phyloP scores from a whole-genome alignment of 2,888 invertebrate genomes.

The Drosophila cracens region DNA sequence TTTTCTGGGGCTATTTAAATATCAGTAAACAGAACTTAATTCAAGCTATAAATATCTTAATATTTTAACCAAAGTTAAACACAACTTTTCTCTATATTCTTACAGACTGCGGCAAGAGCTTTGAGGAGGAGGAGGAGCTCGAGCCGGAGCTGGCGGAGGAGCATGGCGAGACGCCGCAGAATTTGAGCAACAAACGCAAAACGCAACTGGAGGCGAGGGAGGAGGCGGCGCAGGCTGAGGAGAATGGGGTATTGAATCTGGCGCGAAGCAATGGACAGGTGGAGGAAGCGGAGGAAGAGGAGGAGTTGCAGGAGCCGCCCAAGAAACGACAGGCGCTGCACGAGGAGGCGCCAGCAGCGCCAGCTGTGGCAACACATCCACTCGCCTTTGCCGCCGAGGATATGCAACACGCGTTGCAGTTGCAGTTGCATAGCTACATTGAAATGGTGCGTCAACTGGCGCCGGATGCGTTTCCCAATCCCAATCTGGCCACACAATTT shows the following conservation, averaged over 20 bases:
- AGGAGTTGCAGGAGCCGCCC: neutral
- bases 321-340: neutral
- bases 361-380: constrained; percentile 20
- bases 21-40: neutral
- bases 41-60: neutral
- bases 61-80: constrained; percentile 34
- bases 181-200: constrained; percentile 76
- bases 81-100: constrained; percentile 13
- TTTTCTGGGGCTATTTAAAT: neutral
- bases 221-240: constrained; percentile 1
- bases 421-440: constrained; percentile 84
- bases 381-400: constrained; percentile 77
- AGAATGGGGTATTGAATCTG: constrained; percentile 79
- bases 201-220: constrained; percentile 45
- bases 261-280: constrained; percentile 55
- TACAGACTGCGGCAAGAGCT: constrained; percentile 81
- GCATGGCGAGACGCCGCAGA: constrained; percentile 69
- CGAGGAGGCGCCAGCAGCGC: constrained; percentile 11
- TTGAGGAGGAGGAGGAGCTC: constrained; percentile 67
- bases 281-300: neutral
- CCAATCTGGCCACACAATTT: constrained; percentile 87
- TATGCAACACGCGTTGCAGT: constrained; percentile 84
- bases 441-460: constrained; percentile 83
- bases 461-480: constrained; percentile 78
- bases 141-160: constrained; percentile 16